Conservation (phyloP, 35 echinoderm and acorn worm species). For the Apostichopus californicus region DNA sequence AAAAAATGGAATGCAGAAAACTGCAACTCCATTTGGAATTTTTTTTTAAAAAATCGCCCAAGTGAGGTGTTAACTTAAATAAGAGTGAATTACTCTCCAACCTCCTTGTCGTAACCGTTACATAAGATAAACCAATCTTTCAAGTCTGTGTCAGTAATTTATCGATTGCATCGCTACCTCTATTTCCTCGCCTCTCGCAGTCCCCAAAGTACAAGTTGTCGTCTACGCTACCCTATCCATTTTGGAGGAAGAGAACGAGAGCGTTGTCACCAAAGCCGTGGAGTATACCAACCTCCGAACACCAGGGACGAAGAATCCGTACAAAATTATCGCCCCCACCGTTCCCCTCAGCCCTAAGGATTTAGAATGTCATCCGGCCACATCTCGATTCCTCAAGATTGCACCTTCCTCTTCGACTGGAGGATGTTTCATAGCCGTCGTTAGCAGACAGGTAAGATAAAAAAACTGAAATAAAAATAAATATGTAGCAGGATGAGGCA, state of each 20-base stretch:
- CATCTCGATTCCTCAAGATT: slow-evolving; percentile 72
- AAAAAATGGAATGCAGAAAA: too few species aligned
- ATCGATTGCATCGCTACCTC: not conserved
- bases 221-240: slow-evolving; percentile 88
- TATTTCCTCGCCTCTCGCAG: slow-evolving; percentile 41
- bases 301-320: slow-evolving; percentile 56
- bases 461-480: too few species aligned
- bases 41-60: too few species aligned
- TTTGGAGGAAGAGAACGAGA: slow-evolving; percentile 92
- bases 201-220: slow-evolving; percentile 89
- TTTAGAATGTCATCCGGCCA: slow-evolving; percentile 59
- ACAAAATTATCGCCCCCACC: slow-evolving; percentile 79
- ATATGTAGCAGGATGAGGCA: too few species aligned
- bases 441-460: slow-evolving; percentile 82
- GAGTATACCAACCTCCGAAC: slow-evolving; percentile 75
- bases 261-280: slow-evolving; percentile 88
- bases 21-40: too few species aligned
- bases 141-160: too few species aligned
- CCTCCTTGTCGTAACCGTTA: too few species aligned
- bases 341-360: slow-evolving; percentile 86
- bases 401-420: slow-evolving; percentile 71
- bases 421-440: slow-evolving; percentile 88
- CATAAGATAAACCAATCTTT: too few species aligned
- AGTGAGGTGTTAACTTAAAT: too few species aligned
- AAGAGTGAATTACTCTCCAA: too few species aligned